A percentile compares a stretch with the other conserved stretches of the same genome.
These are phyloP conservation scores for Apis dorsata DNA, from an alignment of 1,140 invertebrate genomes.

Conservation along the genomic window DNA sequence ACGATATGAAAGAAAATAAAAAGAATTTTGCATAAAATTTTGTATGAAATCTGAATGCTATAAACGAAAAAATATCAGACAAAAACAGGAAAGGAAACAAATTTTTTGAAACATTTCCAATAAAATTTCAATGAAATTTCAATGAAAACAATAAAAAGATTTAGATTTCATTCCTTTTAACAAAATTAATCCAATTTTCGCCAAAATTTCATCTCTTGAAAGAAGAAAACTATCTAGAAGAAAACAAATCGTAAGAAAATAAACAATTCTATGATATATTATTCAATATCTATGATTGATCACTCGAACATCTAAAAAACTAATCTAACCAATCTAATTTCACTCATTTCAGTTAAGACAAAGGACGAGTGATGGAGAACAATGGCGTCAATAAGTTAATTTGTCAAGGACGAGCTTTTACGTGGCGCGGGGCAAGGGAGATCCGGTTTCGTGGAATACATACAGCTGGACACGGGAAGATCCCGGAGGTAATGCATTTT, in stretches of 20 bases:
- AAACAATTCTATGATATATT: background rate
- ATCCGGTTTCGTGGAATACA: background rate
- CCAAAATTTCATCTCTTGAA: background rate
- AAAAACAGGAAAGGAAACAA: too few species aligned
- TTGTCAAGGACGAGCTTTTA: conserved; percentile 12
- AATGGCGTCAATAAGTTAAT: conserved; percentile 28
- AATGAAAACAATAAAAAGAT: too few species aligned
- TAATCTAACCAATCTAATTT: background rate
- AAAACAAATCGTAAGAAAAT: background rate
- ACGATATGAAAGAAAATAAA: too few species aligned
- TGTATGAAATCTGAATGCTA: too few species aligned
- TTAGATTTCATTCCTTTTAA: background rate
- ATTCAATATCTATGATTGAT: background rate
- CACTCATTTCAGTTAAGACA: background rate
- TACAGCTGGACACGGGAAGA: background rate
- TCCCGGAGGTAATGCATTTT: conserved; percentile 48
- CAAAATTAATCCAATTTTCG: background rate
- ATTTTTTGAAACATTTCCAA: too few species aligned
- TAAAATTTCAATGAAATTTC: too few species aligned
- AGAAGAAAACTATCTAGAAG: too few species aligned
- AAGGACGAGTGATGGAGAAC: background rate
- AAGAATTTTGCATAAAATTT: too few species aligned
- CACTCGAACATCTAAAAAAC: background rate
- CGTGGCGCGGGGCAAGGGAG: background rate
- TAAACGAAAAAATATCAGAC: too few species aligned